Evolutionary conservation across 2,797 vertebrate genomes (phyloP).

Genomic region (Ctenopoma multispine): DNA sequence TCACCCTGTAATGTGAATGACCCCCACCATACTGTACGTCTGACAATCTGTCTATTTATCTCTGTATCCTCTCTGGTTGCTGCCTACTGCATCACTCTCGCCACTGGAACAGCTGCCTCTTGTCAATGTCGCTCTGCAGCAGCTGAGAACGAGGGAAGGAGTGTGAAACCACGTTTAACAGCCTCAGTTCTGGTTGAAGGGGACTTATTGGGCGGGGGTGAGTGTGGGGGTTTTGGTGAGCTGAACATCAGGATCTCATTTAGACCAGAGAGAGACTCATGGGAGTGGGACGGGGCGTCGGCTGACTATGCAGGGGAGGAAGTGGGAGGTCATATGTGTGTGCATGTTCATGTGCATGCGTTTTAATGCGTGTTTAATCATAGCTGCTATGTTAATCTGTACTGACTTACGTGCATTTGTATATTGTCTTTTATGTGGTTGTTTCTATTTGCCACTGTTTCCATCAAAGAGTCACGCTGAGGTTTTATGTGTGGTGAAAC

Average conservation of each 20-base stretch:
- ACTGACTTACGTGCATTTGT: constrained; percentile 14
- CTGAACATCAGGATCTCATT: constrained; percentile 80
- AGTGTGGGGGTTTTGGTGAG: constrained; percentile 24
- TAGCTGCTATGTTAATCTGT: constrained; percentile 33
- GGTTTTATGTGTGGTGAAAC: constrained; percentile 5
- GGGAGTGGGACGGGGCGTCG: constrained; percentile 63
- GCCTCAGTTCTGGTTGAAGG: constrained; percentile 55
- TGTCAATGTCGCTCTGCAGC: constrained; percentile 70
- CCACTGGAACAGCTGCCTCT: constrained; percentile 77
- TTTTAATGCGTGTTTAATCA: constrained; percentile 33
- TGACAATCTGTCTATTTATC: constrained; percentile 48
- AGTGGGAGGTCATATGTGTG: constrained; percentile 52
- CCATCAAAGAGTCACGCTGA: constrained; percentile 17
- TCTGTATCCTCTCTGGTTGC: constrained; percentile 39
- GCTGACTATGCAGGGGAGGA: constrained; percentile 55
- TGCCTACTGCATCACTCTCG: constrained; percentile 59
- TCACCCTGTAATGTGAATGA: constrained; percentile 26
- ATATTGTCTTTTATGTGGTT: constrained; percentile 32
- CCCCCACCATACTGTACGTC: not conserved
- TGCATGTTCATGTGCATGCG: constrained; percentile 29
- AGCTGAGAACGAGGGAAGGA: constrained; percentile 68
- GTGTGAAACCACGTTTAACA: constrained; percentile 64
- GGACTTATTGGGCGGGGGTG: not conserved
- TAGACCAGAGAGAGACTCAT: constrained; percentile 49
- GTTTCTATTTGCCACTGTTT: constrained; percentile 33